Percentiles rank a stretch among this genome's conserved stretches.
These are phyloP conservation scores for Cydia splendana DNA, from an alignment of 1,140 invertebrate genomes.

Conservation along the genomic window DNA sequence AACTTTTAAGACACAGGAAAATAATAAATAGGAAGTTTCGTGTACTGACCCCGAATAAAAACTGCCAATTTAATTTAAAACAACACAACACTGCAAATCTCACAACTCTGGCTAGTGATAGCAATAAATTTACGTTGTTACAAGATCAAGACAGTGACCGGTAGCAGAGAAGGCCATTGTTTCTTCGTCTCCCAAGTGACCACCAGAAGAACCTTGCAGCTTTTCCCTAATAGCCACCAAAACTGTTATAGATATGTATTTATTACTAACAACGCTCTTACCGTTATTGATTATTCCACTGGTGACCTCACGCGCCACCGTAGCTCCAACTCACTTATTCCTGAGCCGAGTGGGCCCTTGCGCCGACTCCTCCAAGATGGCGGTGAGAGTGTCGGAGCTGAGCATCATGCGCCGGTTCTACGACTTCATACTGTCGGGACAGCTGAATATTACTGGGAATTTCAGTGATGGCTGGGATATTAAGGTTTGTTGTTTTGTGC, in stretches of 20 bases:
- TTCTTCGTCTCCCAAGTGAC: not conserved
- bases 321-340: slow-evolving; percentile 43
- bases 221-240: not conserved
- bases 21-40: no score
- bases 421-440: slow-evolving; percentile 42
- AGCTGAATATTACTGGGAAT: slow-evolving; percentile 39
- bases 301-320: not conserved
- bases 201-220: no score
- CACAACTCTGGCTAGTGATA: no score
- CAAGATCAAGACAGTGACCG: not conserved
- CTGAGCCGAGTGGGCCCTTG: slow-evolving; percentile 46
- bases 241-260: not conserved
- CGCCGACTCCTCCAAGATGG: not conserved
- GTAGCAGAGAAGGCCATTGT: not conserved
- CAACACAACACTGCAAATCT: no score
- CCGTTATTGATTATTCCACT: not conserved
- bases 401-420: slow-evolving; percentile 40
- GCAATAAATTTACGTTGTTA: no score
- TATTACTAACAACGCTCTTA: not conserved
- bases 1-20: no score
- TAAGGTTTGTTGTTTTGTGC: slow-evolving; percentile 37
- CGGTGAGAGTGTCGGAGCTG: slow-evolving; percentile 40
- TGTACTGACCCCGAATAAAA: no score
- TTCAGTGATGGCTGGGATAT: slow-evolving; percentile 46
- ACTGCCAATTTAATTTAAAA: no score